Evolutionary conservation across 2,888 invertebrate species (phyloP).

Genomic region (Baronia brevicornis): DNA sequence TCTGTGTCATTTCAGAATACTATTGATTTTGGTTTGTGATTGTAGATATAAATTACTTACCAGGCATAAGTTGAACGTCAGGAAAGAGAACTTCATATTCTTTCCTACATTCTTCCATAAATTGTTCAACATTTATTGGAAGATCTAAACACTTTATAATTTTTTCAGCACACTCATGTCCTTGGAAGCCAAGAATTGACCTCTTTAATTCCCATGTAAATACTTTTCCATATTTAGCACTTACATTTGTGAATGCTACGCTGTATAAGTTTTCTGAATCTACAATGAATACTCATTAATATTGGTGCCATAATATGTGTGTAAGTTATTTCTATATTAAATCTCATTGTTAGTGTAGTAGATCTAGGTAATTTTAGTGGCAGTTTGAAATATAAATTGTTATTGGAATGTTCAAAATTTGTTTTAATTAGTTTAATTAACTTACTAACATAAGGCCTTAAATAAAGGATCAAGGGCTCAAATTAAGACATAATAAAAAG

Average conservation of each 20-base stretch:
- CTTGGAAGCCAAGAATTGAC: conserved; percentile 80
- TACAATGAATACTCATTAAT: conserved; percentile 58
- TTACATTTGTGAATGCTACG: conserved; percentile 79
- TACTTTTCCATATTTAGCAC: conserved; percentile 80
- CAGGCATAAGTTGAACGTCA: conserved; percentile 80
- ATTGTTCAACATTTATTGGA: conserved; percentile 80
- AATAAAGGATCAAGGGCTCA: too few relatives aligned
- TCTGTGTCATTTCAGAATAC: too few relatives aligned
- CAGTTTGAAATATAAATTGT: too few relatives aligned
- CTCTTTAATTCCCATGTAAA: conserved; percentile 89
- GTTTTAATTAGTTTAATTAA: too few relatives aligned
- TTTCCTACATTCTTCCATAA: conserved; percentile 70
- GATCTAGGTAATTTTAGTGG: too few relatives aligned
- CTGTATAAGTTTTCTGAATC: conserved; percentile 89
- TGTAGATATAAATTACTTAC: conserved; percentile 51
- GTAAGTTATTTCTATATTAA: too few relatives aligned
- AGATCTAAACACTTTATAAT: conserved; percentile 76
- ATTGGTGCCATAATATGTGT: too few relatives aligned
- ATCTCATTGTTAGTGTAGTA: too few relatives aligned
- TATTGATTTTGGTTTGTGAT: too few relatives aligned
- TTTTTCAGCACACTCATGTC: conserved; percentile 76
- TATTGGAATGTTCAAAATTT: too few relatives aligned
- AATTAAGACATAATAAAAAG: too few relatives aligned
- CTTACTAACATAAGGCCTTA: too few relatives aligned
- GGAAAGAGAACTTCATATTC: conserved; percentile 76